Evolutionary conservation across 2,888 invertebrate species (phyloP), one percentile per base, ranked within the genome.

Genomic region (Rhaphigaster nebulosa): DNA sequence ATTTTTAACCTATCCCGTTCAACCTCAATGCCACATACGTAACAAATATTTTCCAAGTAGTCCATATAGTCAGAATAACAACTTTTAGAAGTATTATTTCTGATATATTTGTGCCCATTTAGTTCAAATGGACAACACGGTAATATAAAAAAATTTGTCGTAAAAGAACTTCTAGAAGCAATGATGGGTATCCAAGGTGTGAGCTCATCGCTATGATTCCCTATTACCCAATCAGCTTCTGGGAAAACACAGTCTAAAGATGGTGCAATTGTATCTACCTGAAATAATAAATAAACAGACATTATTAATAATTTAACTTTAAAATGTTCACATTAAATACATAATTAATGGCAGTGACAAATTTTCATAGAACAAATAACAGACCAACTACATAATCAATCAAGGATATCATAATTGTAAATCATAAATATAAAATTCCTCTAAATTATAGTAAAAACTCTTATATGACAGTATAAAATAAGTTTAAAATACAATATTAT

Each of bases 171-270:
- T 91, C 95, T 95, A 0, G 98, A 96, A 50, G 99, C 97, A 93
- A 99, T 96, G 0, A 99, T 96, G 38, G 99, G 98, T 93, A 99
- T 96, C 99, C 99, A 99, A 1, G 99, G 99, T 18, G 99, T 99
- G n/a, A 99, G 94, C 94, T 99, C 99, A 95, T 99, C 99, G 26
- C 99, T 98, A 94, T 99, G 99, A 94, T 99, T 99, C 90, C 99
- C 99, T 93, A 99, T 98, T 89, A 99, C 94, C 98, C 99, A 99
- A 93, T 98, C 97, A 52, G 95, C 95, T n/a, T 96, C 95, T 18
- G 96, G 95, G 93, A 97, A 97, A 20, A 87, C 56, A 91, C 95
- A 95, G 89, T 95, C 93, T 92, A 96, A 95, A 20, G 96, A 96
- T 88, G 97, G 97, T 91, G 95, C 95, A 90, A 98, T 95, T 6